Evolutionary conservation across 2,113 vertebrate genomes (phyloP).

Genomic region (Lophochroa leadbeateri): DNA sequence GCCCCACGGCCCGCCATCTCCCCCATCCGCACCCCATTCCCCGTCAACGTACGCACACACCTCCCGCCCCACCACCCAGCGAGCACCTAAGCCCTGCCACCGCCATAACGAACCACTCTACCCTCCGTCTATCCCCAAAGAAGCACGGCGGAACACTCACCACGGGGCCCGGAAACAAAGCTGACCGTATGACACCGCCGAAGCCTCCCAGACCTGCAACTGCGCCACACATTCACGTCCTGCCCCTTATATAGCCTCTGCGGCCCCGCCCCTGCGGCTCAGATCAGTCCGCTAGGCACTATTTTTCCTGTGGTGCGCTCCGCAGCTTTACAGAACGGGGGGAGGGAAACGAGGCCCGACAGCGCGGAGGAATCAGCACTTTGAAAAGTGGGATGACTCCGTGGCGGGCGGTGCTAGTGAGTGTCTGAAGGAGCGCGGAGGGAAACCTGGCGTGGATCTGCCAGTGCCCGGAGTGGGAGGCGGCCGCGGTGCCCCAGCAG

Average conservation of each 20-base stretch:
- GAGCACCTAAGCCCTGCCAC: accelerated
- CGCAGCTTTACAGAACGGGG: accelerated
- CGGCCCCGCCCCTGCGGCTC: accelerated
- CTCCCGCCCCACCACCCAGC: not conserved
- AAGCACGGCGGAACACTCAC: not conserved
- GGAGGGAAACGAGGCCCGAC: accelerated
- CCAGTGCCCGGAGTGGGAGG: not conserved
- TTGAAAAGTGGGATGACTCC: accelerated
- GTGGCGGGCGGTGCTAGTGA: not conserved
- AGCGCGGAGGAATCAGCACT: not conserved
- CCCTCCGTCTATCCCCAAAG: too few relatives aligned
- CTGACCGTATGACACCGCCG: accelerated
- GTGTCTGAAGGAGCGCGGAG: not conserved
- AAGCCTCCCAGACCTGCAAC: accelerated
- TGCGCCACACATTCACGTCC: not conserved
- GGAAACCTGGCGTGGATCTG: accelerated
- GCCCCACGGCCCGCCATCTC: not conserved
- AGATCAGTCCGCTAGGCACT: conserved; percentile 48
- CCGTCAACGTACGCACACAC: accelerated
- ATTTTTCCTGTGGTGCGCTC: not conserved
- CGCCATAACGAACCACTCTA: accelerated
- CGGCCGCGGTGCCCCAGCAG: accelerated
- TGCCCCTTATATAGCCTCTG: not conserved
- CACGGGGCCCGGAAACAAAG: accelerated
- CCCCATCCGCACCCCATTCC: accelerated